Evolutionary conservation across 2,113 vertebrate species (phyloP), one percentile per base, ranked within the genome.

Genomic region (rat (Rattus norvegicus)): DNA sequence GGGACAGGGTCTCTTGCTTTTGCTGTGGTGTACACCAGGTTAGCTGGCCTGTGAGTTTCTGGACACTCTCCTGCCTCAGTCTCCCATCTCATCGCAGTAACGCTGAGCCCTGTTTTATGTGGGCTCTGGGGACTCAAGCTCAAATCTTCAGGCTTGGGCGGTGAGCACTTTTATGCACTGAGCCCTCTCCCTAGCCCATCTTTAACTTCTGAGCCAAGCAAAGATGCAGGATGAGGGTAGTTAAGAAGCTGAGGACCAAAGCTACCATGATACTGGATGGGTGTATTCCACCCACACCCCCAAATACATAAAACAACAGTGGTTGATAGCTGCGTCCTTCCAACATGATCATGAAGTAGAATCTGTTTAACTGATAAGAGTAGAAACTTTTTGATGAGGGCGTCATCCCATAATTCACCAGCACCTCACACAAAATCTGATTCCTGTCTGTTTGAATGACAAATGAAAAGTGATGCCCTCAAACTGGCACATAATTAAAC

Each of bases 141-240:
- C 83, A 65, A 33, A 33, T 16, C 14, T 10, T 36, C 43, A 33
- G 61, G 30, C 28, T 36, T 33, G 39, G 47, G 43, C 33, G 7
- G 8, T 33, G 19, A 49, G 43, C 10, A 33, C 17, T 49, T 49
- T 67, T 33, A 49, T 6, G 9, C 26, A 11, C 59, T 47, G 28
- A 86, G 16, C 39, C n/a, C 2, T 36, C 43, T 52, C 10, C 43
- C 39, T 24, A 52, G 28, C 16, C 2, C 17, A 4, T 61, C 70
- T 63, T n/a, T 39, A 24, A 75, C 43, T 72, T 93, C 92, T 49
- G 36, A 96, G 39, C 80, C 20, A 77, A 90, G 63, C 84, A 70
- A 43, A 92, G 54, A 90, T 76, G 69, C n/a, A 26, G 33, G 14
- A 69, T 75, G 33, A 85, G 43, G 69, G 61, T 52, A 39, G 69